phyloP scores from a whole-genome alignment of 2,797 vertebrate genomes.

The Lepus townsendii region DNA sequence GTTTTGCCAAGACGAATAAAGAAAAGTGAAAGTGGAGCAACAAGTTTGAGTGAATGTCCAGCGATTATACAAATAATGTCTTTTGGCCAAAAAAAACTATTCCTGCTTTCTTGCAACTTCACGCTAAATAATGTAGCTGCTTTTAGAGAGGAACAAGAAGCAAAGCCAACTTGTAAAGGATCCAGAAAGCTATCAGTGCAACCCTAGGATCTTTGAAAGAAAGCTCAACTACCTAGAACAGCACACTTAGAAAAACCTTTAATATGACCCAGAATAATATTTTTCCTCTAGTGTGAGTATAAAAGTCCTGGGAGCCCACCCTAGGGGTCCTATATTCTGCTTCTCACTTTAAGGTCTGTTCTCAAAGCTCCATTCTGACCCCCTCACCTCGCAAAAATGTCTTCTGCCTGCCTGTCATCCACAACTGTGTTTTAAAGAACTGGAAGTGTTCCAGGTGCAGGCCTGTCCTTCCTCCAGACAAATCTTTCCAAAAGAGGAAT shows the following conservation, averaged over 20 bases:
- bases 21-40: constrained; percentile 12
- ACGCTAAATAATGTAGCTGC: constrained; percentile 65
- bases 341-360: background rate
- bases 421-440: background rate
- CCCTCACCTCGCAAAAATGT: background rate
- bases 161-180: constrained; percentile 59
- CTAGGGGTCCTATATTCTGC: background rate
- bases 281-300: background rate
- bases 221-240: constrained; percentile 12
- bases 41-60: background rate
- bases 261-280: background rate
- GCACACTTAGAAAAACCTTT: constrained; percentile 1
- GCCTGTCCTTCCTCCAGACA: no score
- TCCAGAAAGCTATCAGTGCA: constrained; percentile 39
- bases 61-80: constrained; percentile 42
- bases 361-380: background rate
- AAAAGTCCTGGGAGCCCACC: background rate
- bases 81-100: constrained; percentile 57
- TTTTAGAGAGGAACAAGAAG: background rate
- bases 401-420: background rate
- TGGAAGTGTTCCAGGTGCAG: background rate
- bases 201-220: background rate
- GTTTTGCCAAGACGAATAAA: constrained; percentile 33
- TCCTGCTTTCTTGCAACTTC: constrained; percentile 37
- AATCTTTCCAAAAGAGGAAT: background rate